phyloP scores from a whole-genome alignment of 1,140 invertebrate genomes.

The Tigriopus japonicus region DNA sequence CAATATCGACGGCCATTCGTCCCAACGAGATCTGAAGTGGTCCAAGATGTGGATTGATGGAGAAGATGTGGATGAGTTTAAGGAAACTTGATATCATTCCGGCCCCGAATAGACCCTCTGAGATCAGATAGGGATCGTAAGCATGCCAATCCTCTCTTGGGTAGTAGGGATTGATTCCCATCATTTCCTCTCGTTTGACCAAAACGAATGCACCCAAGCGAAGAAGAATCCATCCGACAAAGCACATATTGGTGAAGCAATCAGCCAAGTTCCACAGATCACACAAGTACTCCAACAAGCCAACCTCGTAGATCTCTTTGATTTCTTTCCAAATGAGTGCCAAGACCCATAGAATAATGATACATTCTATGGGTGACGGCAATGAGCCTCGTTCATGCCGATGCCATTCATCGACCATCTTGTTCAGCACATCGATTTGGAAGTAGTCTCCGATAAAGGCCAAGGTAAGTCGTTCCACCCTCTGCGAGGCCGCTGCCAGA shows the following conservation, averaged over 20 bases:
- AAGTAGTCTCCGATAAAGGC: constrained; percentile 53
- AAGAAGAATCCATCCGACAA: constrained; percentile 71
- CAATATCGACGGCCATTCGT: constrained; percentile 77
- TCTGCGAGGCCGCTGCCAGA: constrained; percentile 10
- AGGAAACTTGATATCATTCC: constrained; percentile 41
- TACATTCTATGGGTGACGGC: constrained; percentile 61
- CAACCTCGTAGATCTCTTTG: constrained; percentile 35
- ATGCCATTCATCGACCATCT: constrained; percentile 48
- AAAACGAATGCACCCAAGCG: constrained; percentile 18
- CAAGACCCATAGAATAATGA: constrained; percentile 59
- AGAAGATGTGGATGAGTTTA: constrained; percentile 87
- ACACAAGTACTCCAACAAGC: constrained; percentile 66
- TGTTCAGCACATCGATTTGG: constrained; percentile 46
- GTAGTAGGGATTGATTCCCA: constrained; percentile 53
- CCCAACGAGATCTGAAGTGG: constrained; percentile 71
- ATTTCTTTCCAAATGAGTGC: constrained; percentile 22
- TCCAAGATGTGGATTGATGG: constrained; percentile 79
- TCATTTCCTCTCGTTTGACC: constrained; percentile 44
- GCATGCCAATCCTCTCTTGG: constrained; percentile 72
- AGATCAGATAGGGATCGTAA: constrained; percentile 79
- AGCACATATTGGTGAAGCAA: constrained; percentile 82
- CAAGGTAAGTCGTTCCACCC: constrained; percentile 23
- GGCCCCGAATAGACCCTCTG: constrained; percentile 38
- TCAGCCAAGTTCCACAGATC: constrained; percentile 96
- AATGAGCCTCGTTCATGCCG: constrained; percentile 54